Conservation (phyloP, 2,113 vertebrate species). For the Larimichthys crocea region DNA sequence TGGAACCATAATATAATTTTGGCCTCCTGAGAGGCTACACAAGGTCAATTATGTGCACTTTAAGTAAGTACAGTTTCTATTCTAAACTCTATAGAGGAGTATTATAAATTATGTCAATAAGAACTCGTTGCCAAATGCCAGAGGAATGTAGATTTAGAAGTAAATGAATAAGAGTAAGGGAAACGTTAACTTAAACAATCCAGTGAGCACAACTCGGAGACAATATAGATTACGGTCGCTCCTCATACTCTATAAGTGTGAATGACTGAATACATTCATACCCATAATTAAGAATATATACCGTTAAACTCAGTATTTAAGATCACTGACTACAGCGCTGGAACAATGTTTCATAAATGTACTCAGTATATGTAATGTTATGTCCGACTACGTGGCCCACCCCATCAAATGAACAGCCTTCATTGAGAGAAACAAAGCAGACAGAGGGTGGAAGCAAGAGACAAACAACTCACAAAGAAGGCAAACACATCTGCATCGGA, state of each 20-base stretch:
- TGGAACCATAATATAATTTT: neutral
- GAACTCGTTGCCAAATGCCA: neutral
- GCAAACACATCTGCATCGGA: slow-evolving; percentile 68
- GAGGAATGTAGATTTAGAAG: neutral
- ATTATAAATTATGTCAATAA: neutral
- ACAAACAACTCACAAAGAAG: slow-evolving; percentile 71
- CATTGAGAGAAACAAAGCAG: slow-evolving; percentile 44
- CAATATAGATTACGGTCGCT: neutral
- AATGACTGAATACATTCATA: slow-evolving; percentile 13
- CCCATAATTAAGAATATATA: neutral
- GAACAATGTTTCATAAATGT: neutral
- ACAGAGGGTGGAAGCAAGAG: slow-evolving; percentile 50
- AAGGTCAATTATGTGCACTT: neutral
- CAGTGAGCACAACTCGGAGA: neutral
- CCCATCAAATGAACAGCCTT: slow-evolving; percentile 49
- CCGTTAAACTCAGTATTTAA: neutral
- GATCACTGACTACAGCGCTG: neutral
- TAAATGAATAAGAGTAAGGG: neutral
- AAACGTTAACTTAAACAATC: neutral
- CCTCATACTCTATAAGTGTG: neutral
- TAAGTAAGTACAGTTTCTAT: neutral
- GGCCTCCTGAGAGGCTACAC: slow-evolving; percentile 4
- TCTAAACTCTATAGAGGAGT: neutral
- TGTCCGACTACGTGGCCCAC: slow-evolving; percentile 43
- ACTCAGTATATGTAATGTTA: slow-evolving; percentile 1